Evolutionary conservation across 2,113 vertebrate species (phyloP).

Genomic region (Notechis scutatus): DNA sequence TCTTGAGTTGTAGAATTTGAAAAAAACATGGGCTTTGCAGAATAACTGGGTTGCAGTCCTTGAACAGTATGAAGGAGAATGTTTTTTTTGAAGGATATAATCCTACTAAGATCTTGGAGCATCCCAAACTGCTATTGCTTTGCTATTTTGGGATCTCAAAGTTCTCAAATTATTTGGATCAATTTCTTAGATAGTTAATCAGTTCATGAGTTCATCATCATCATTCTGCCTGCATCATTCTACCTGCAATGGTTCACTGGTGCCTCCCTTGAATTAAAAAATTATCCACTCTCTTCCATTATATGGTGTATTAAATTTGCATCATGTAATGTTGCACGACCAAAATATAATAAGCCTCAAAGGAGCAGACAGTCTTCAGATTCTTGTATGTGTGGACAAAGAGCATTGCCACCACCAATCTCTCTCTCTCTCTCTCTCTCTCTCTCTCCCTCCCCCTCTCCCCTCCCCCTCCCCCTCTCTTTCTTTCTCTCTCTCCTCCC

Average conservation of each 20-base stretch:
- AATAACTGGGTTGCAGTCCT: neutral
- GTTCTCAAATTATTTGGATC: neutral
- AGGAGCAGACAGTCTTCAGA: neutral
- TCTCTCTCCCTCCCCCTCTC: no score
- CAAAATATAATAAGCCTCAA: neutral
- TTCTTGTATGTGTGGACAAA: neutral
- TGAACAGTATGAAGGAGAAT: neutral
- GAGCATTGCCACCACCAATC: neutral
- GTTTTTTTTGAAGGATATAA: neutral
- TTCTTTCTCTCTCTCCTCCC: neutral
- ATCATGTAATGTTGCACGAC: neutral
- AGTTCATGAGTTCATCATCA: neutral
- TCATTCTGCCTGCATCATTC: neutral
- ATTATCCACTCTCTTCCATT: neutral
- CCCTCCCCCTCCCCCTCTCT: fast-evolving
- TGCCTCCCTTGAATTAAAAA: neutral
- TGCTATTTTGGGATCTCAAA: neutral
- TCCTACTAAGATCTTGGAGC: neutral
- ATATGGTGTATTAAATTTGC: neutral
- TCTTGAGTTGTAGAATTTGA: neutral
- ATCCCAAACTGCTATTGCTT: neutral
- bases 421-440: no score
- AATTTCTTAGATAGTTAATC: neutral
- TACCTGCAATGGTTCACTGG: neutral
- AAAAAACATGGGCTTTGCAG: neutral